Conservation (phyloP, 1,140 invertebrate genomes). For the Luehdorfia chinensis region DNA sequence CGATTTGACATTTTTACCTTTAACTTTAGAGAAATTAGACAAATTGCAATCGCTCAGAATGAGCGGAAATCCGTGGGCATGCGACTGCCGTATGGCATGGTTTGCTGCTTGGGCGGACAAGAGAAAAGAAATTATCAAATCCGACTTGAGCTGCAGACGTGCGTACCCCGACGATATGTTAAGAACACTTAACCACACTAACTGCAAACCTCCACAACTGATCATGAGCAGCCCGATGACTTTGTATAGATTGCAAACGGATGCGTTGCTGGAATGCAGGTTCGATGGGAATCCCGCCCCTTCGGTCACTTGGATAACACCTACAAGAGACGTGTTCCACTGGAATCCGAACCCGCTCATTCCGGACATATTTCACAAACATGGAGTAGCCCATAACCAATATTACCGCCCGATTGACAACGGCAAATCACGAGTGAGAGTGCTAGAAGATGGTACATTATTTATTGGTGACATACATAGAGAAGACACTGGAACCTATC, state of each 20-base stretch:
- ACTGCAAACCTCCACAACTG: slow-evolving; percentile 82
- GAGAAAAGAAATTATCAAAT: slow-evolving; percentile 72
- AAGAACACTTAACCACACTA: slow-evolving; percentile 81
- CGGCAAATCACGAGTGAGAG: slow-evolving; percentile 72
- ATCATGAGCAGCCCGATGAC: slow-evolving; percentile 78
- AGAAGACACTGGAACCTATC: slow-evolving; percentile 91
- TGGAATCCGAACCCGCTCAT: slow-evolving; percentile 84
- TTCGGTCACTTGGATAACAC: slow-evolving; percentile 92
- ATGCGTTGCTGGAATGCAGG: slow-evolving; percentile 87
- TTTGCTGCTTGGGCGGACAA: slow-evolving; percentile 82
- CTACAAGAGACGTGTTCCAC: slow-evolving; percentile 81
- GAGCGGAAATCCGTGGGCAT: slow-evolving; percentile 87
- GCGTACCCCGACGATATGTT: slow-evolving; percentile 82
- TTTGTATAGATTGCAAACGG: slow-evolving; percentile 79
- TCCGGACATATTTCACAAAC: slow-evolving; percentile 81
- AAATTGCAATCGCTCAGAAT: slow-evolving; percentile 82
- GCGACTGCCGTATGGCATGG: slow-evolving; percentile 95
- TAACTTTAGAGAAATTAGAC: slow-evolving; percentile 81
- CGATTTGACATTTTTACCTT: slow-evolving; percentile 83
- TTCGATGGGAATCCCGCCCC: slow-evolving; percentile 87
- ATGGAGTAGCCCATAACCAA: slow-evolving; percentile 79
- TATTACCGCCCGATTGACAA: slow-evolving; percentile 70
- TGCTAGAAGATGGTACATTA: slow-evolving; percentile 77
- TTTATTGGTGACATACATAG: slow-evolving; percentile 79
- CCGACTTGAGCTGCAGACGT: slow-evolving; percentile 80